phyloP scores from a whole-genome alignment of 2,888 invertebrate species.

The Operophtera brumata region DNA sequence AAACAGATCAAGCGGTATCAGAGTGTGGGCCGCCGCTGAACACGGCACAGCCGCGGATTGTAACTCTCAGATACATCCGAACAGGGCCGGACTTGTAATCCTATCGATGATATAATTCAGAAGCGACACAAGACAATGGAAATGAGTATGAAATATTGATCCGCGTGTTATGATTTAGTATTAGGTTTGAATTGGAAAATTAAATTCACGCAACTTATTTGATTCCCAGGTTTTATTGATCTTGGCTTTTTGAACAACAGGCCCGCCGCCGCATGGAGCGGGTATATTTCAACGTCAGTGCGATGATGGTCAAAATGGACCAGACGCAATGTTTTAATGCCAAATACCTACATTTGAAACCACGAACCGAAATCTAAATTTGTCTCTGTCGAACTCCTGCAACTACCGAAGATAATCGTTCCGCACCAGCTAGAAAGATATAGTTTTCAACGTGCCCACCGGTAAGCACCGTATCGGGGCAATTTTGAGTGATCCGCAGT shows the following conservation, averaged over 20 bases:
- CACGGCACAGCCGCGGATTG: conserved; percentile 65
- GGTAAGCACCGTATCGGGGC: no score
- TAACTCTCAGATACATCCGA: conserved; percentile 62
- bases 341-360: background rate
- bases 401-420: no score
- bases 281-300: no score
- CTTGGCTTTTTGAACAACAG: no score
- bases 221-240: no score
- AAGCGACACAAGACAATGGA: conserved; percentile 19
- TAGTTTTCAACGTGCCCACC: no score
- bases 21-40: conserved; percentile 72
- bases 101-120: conserved; percentile 25
- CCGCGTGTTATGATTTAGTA: conserved; percentile 7
- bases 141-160: conserved; percentile 20
- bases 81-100: conserved; percentile 46
- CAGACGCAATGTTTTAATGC: background rate
- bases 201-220: background rate
- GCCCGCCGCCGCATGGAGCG: no score
- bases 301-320: background rate
- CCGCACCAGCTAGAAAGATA: no score
- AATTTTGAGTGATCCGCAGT: no score
- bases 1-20: conserved; percentile 74
- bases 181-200: conserved; percentile 1
- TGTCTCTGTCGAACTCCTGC: no score
- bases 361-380: background rate